Base-by-base conservation (phyloP, 2,797 vertebrate genomes). In the Hozukius guyotensis region DNA sequence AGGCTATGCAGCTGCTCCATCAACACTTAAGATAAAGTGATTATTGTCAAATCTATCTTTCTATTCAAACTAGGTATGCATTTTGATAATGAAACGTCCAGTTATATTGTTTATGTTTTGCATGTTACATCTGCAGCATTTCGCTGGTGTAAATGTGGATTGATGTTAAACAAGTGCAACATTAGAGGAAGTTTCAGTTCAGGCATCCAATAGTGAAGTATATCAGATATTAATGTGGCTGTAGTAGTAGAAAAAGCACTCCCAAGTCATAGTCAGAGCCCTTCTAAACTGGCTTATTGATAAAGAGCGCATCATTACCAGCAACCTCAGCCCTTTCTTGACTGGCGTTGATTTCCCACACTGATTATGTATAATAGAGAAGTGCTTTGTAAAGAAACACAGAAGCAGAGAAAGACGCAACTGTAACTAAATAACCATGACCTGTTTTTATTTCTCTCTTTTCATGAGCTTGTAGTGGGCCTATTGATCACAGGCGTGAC, bases 371-470 rank as follows among this genome's bases (percentile, higher is more conserved):
- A 53, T 81, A 81, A 86, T 67, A 8, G 60, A 71, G 59, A 72
- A 61, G 46, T 52, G 5, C 22, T 66, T 18, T 56, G 72, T 80
- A 49, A 65, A 75, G 72, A 87, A 70, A 77, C 12, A 6, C 0
- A 42, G 63, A 59, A 34, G 61, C 56, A 72, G 66, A 60, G 66
- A 53, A 46, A 75, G 38, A 65, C 61, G 25, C 49, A 66, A 18
- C 38, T 76, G 84, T 85, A 93, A 90, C 86, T 55, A 24, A 87
- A 88, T 77, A 89, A 80, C 75, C 31, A 2, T 85, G 82, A 91
- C 87, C 88, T 80, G 78, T 62, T 90, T 90, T 83, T 77, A 68
- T 89, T 86, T 64, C 20, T 68, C 12, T 38, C 18, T 65, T 75
- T 72, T 84, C 68, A 65, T 16, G 11, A 42, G 68, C 42, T 32